Evolutionary conservation across 2,888 invertebrate genomes (phyloP), one percentile per base, ranked within the genome.

Genomic region (Zygogramma bicolorata): DNA sequence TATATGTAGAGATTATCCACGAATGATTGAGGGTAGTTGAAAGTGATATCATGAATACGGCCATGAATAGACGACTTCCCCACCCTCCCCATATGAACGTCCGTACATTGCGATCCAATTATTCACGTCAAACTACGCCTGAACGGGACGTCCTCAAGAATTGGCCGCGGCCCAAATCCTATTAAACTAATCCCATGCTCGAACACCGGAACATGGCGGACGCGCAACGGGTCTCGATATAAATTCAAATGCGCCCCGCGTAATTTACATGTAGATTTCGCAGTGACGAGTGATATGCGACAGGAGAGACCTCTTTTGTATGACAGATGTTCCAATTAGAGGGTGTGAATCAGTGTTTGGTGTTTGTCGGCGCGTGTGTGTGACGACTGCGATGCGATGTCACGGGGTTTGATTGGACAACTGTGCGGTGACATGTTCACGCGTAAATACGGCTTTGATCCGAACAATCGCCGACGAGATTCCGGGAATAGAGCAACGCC

Each of bases 221-320:
- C n/a, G 60, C 67, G 67, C 63, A 63, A 59, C 49, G 59, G 65
- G 65, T 13, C 65, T 38, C 71, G 70, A 75, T 75, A 77, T 78
- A 75, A 75, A 77, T 77, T 75, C 72, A 71, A 75, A 77, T 75
- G 75, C 73, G 71, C 75, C 73, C 77, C 62, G 66, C 66, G 74
- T 71, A 75, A 79, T 79, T 79, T 79, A 79, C 76, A 79, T 76
- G 76, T 67, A 74, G 74, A 76, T 79, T 71, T 29, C 25, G 20
- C 38, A 6, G 60, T 58, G 42, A 60, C 49, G 70, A 42, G 53
- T 46, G 70, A 70, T 70, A 66, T 61, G 53, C n/a, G 53, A 70
- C 61, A 49, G 65, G 20, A 61, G 60, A 59, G 60, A 70, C 42
- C 65, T 70, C 20, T 65, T 63, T 58, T 68, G 29, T 61, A 49